Evolutionary conservation across 2,113 vertebrate genomes (phyloP), one percentile per base, ranked within the genome.

Genomic region (Tupaia tana): DNA sequence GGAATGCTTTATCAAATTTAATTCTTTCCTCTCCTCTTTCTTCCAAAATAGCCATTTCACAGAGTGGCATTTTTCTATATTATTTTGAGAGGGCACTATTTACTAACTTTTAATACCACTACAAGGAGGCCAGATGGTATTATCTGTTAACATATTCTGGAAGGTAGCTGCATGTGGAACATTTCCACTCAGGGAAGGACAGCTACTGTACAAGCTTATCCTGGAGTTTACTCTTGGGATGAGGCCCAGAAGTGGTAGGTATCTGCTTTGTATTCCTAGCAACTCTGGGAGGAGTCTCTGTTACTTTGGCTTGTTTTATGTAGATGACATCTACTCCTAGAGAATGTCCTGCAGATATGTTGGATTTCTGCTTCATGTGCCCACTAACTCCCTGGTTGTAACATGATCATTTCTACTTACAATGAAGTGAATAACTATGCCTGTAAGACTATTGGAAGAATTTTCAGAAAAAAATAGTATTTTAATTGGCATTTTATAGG

Each of bases 401-500:
- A 82, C 77, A 90, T 74, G 25, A 86, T 95, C 43, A 84, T 71
- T 61, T 92, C 85, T 31, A 90, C 43, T 86, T 63, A 58, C 22
- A 79, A 77, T 56, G n/a, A 88, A 80, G 89, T 27, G 43, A 94
- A 82, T 92, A 70, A 88, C 74, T 88, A 95, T 63, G 25, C 56
- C 58, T 70, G 43, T 4, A 95, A 75, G 54, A 90, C 31, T 70
- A 75, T 4, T 20, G 69, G 92, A 87, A 95, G 19, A 12, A 8
- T 52, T 83, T 95, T 95, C 85, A 64, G 95, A 29, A 96, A 79
- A 82, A 96, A 82, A 96, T 95, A 67, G 63, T 66, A 64, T 63
- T 70, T 66, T 27, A 96, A 64, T 16, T 86, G 43, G 29, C 52
- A 58, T 80, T 92, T 91, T 80, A 79, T 75, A 93, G 75, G 54